Conservation (phyloP, 2,888 invertebrate genomes). For the Hyalella azteca region DNA sequence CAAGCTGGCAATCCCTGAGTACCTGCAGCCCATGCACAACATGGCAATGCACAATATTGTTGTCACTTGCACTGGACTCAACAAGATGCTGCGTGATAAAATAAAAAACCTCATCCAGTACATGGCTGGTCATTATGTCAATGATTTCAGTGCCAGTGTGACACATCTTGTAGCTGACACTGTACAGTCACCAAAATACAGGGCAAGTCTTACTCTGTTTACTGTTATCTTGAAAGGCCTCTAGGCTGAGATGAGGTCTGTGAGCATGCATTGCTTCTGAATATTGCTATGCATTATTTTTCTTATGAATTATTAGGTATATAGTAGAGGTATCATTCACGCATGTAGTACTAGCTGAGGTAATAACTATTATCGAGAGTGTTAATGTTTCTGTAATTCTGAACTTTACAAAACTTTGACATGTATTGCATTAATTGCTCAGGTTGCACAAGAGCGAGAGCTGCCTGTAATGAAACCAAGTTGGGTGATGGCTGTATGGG, state of each 20-base stretch:
- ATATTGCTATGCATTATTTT: no score
- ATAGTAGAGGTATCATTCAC: no score
- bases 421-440: not conserved
- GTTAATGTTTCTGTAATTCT: no score
- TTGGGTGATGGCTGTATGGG: constrained; percentile 85
- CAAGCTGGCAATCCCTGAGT: constrained; percentile 76
- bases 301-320: no score
- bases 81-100: constrained; percentile 46
- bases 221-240: no score
- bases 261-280: no score
- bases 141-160: constrained; percentile 65
- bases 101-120: constrained; percentile 56
- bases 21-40: constrained; percentile 77
- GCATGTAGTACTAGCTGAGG: not conserved
- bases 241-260: no score
- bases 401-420: not conserved
- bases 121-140: constrained; percentile 64
- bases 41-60: constrained; percentile 79
- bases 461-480: constrained; percentile 76
- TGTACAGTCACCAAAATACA: constrained; percentile 64
- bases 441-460: constrained; percentile 73
- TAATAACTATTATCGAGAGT: no score
- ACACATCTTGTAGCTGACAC: constrained; percentile 84
- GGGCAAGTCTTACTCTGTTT: constrained; percentile 46
- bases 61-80: constrained; percentile 71